Evolutionary conservation across 2,113 vertebrate species (phyloP), one percentile per base, ranked within the genome.

Genomic region (Sinocyclocheilus anophthalmus): DNA sequence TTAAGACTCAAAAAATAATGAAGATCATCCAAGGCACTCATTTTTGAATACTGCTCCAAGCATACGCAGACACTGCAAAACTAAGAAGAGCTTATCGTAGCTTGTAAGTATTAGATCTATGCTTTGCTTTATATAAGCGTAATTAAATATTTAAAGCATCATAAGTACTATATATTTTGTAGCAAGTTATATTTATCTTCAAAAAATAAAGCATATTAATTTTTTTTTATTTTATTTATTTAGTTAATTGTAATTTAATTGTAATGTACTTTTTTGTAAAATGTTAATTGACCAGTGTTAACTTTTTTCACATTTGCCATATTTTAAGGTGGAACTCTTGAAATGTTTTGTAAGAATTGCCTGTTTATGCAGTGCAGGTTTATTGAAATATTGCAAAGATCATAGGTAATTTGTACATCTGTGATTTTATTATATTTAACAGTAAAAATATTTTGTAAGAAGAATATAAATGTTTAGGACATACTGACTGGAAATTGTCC

Each of bases 1-100:
- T 61, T 75, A 72, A 63, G 16, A 2, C 50, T 81, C n/a, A 18
- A 57, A 72, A 57, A 61, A 69, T 33, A 79, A 69, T 57, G 20
- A 69, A 70, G 84, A 26, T 85, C 67, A 77, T 20, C 20, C 33
- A 48, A 78, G 61, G 42, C 50, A 45, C 39, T 81, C 16, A 50
- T 57, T 55, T 61, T 73, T 45, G 50, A 57, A 57, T 45, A 45
- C 67, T 63, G 77, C 20, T 59, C 24, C 22, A 39, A 22, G 76
- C 50, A 50, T 37, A 80, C 24, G 5, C 50, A n/a, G 20, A 20
- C 61, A 80, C 13, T 30, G n/a, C 77, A 81, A 24, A 73, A 24
- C 42, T 45, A 45, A 76, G 30, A 45, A 76, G 30, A 53, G 45
- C 9, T 22, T 82, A 10, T 26, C 24, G 5, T 33, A 5, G 6